A percentile compares a stretch with the other conserved stretches of the same genome.
Conservation (phyloP, 2,888 invertebrate species). For the Pyrocoelia pectoralis region DNA sequence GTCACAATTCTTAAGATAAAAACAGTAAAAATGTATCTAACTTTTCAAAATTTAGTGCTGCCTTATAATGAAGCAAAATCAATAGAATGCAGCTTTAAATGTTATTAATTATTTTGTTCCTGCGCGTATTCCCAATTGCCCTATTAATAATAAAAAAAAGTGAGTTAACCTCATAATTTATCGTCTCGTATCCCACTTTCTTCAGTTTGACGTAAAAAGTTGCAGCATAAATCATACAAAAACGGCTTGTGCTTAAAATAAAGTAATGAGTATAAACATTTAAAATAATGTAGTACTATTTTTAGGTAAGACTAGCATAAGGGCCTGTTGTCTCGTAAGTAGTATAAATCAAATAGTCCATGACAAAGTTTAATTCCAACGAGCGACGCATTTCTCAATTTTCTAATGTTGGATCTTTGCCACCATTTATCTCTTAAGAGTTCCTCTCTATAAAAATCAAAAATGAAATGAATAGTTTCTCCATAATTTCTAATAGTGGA, state of each 20-base stretch:
- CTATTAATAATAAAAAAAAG: background rate
- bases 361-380: constrained; percentile 45
- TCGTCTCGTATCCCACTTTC: too few relatives aligned
- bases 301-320: constrained; percentile 31
- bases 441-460: constrained; percentile 31
- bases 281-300: constrained; percentile 33
- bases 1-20: background rate
- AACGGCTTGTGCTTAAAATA: constrained; percentile 42
- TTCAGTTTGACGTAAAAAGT: constrained; percentile 8
- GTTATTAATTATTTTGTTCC: background rate
- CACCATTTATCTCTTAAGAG: constrained; percentile 36
- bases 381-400: constrained; percentile 39
- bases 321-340: constrained; percentile 40
- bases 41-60: background rate
- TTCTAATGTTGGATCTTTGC: constrained; percentile 36
- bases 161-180: too few relatives aligned
- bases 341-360: constrained; percentile 45
- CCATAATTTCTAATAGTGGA: background rate
- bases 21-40: background rate
- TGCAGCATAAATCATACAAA: constrained; percentile 44
- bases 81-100: background rate
- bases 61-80: background rate
- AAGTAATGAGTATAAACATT: constrained; percentile 30
- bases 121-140: background rate
- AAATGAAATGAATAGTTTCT: constrained; percentile 30